Evolutionary conservation across 1,140 invertebrate genomes (phyloP), one percentile per base, ranked within the genome.

Genomic region (Akabosia matsudoensis): DNA sequence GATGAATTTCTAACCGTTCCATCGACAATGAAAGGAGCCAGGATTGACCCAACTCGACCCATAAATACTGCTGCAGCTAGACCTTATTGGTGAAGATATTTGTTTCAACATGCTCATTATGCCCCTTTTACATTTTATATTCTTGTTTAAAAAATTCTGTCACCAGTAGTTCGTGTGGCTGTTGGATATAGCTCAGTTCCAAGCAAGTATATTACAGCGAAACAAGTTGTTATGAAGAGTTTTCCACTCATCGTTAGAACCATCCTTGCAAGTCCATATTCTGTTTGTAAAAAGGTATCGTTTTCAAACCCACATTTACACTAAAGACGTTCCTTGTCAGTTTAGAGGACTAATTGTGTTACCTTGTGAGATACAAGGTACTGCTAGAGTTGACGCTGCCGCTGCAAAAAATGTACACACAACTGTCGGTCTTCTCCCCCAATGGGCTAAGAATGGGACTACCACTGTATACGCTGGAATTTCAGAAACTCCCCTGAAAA

Each of bases 101-200:
- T 10, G 45, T 51, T 51, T 51, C 10, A 51, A 51, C n/a, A 51
- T 13, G 10, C n/a, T 51, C 45, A 51, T 13, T 51, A 14, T 10
- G 13, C 7, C 18, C 10, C 22, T 64, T 64, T 64, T n/a, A n/a
- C n/a, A n/a, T n/a, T n/a, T n/a, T n/a, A n/a, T n/a, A n/a, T n/a
- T n/a, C n/a, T n/a, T n/a, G n/a, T n/a, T n/a, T n/a, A n/a, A n/a
- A n/a, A n/a, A n/a, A n/a, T 18, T 45, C 18, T 45, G 37, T 31
- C 24, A 70, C 67, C 76, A 10, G 76, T 78, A 16, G 76, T 87
- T 37, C 86, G 73, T 33, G 85, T 82, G 4, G 83, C 81, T 10
- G 86, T 87, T 10, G 86, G 86, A 79, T 85, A 87, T 3, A 87
- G 75, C 79, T 87, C 86, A 4, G 84, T 83, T 52, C 84, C 85